Base-by-base conservation (phyloP, 2,888 invertebrate genomes). In the Eupithecia dodoneata region DNA sequence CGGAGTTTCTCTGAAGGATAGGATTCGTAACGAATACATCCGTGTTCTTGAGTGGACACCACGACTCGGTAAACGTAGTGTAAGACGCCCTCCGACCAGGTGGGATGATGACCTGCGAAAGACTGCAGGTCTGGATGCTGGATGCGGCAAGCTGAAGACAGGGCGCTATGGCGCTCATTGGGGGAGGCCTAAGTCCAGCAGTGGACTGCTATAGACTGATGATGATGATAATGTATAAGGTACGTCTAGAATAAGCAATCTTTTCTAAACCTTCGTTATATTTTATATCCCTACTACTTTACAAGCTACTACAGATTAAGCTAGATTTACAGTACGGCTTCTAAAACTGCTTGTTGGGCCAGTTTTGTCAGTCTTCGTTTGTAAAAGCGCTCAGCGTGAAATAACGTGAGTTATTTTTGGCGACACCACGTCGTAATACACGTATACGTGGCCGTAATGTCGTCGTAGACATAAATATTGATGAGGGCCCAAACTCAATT, bases 401-500 rank as follows among this genome's bases (percentile, higher is more conserved):
- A 30, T 63, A 3, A 30, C 18, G 4, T 30, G 63, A 18, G 30
- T 10, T 30, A 63, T 63, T 63, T 63, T 63, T 63, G 30, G 12
- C 12, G 30, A 63, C 10, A 3, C 9, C 12, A 2, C 30, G 30
- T 69, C 9, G 52, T 55, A 49, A 66, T 15, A 63, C 41, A 44
- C 30, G 63, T 69, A 49, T 42, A 74, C 30, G 63, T 41, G 47
- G 12, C 52, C 7, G 49, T 73, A 73, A 73, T 72, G 49, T 66
- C 74, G 44, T 71, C 45, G 74, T 73, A 18, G n/a, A 15, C 72
- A 74, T 79, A 72, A 74, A 74, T 79, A 76, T 76, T 79, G 66
- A 79, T 59, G 74, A 74, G 70, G 47, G 42, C 69, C 45, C 71
- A 42, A 59, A 67, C 73, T 65, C 76, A 76, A 75, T 76, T 72